Base-by-base conservation (phyloP, 2,888 invertebrate genomes). In the Rhodophaea formosa region DNA sequence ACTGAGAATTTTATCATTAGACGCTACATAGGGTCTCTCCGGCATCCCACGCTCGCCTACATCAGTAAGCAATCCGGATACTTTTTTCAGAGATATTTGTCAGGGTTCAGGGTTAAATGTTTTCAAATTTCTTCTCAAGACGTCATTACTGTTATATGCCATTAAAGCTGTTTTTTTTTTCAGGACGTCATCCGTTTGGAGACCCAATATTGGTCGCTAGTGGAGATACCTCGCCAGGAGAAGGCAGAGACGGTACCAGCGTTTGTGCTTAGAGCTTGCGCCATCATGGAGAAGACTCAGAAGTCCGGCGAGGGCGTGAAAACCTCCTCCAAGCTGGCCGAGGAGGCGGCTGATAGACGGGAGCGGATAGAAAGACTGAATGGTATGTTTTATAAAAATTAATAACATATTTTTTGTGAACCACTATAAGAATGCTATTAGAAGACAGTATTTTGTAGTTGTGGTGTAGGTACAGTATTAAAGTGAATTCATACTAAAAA, bases 201-300 rank as follows among this genome's bases (percentile, higher is more conserved):
- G 90, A 96, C 97, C 7, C 96, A 97, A 80, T 97, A 98, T 88
- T 98, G 98, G 98, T 96, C 97, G 7, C 87, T 98, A 72, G 96
- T 98, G 60, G 98, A 98, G 84, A 96, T 98, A 60, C 98, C 98
- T 42, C 95, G 96, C 63, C 98, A 98, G 81, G 97, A 98, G 82
- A 97, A 97, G 79, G 97, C 97, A 70, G 98, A 98, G 88, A 97
- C 97, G 1, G 97, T 98, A 15, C 97, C 96, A 53, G 96, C 96
- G 8, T 98, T 97, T 83, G 98, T 98, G 49, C 93, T 97, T 70
- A 93, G 97, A 62, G 97, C 97, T 6, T 97, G 97, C 79, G 94
- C 97, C 60, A 97, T 97, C 69, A 96, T 97, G 95, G 97, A 97
- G 85, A 97, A 97, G 86, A 96, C 96, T 0, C 97, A 97, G 84